phyloP scores from a whole-genome alignment of 2,888 invertebrate genomes.

The Agrochola lychnidis region DNA sequence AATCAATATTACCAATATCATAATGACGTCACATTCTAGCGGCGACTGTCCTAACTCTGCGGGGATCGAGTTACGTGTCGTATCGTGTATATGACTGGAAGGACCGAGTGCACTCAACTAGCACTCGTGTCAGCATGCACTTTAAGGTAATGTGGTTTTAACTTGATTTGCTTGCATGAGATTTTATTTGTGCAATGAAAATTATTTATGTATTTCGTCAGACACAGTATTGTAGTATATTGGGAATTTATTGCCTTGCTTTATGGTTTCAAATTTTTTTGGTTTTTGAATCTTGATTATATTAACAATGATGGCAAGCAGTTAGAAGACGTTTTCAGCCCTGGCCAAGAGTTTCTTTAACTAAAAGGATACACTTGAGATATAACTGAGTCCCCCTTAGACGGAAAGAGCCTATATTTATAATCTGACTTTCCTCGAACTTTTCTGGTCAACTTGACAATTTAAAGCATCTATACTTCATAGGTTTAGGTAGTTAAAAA shows the following conservation, averaged over 20 bases:
- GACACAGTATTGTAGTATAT: neutral
- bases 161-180: constrained; percentile 45
- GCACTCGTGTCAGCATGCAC: constrained; percentile 96
- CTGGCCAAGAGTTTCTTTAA: neutral
- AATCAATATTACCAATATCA: constrained; percentile 7
- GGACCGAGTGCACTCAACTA: constrained; percentile 96
- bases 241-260: neutral
- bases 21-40: constrained; percentile 88
- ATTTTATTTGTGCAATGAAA: constrained; percentile 28
- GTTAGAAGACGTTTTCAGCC: neutral
- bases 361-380: neutral
- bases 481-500: too few species aligned
- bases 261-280: neutral
- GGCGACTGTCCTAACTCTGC: constrained; percentile 96
- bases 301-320: neutral
- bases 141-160: constrained; percentile 92
- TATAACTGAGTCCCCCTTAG: neutral
- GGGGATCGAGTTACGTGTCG: constrained; percentile 98
- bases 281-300: too few species aligned
- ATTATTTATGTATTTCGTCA: constrained; percentile 13
- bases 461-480: neutral
- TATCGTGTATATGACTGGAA: constrained; percentile 98
- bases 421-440: neutral
- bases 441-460: neutral
- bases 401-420: neutral